Evolutionary conservation across 2,888 invertebrate genomes (phyloP).

Genomic region (Synergus gifuensis): DNA sequence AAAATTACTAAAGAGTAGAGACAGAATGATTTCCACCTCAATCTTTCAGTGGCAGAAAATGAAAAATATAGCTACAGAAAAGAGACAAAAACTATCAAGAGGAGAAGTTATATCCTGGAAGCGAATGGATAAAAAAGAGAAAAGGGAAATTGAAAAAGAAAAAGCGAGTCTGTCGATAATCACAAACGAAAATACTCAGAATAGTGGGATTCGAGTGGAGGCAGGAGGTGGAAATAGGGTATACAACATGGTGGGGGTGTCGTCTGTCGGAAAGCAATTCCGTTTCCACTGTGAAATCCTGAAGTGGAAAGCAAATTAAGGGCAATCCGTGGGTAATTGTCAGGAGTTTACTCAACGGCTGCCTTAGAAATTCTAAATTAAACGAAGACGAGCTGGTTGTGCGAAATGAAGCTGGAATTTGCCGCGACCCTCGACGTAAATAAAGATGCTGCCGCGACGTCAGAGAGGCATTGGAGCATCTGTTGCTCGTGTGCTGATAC

Average conservation of each 20-base stretch:
- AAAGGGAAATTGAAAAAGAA: background rate
- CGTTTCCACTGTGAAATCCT: constrained; percentile 32
- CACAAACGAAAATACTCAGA: constrained; percentile 10
- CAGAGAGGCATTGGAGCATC: constrained; percentile 62
- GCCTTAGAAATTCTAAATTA: constrained; percentile 41
- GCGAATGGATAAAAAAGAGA: no score
- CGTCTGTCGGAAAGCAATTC: constrained; percentile 41
- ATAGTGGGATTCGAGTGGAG: background rate
- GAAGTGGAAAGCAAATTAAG: constrained; percentile 54
- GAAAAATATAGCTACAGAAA: background rate
- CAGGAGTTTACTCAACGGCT: constrained; percentile 36
- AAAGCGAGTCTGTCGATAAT: constrained; percentile 5
- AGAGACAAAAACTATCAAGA: background rate
- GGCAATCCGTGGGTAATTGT: constrained; percentile 52
- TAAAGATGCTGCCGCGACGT: constrained; percentile 44
- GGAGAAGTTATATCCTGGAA: background rate
- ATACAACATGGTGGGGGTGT: background rate
- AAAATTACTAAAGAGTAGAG: background rate
- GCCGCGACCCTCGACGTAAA: constrained; percentile 29
- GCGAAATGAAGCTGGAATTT: constrained; percentile 42
- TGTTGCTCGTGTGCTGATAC: constrained; percentile 64
- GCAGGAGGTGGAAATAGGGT: background rate
- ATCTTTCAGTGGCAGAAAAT: background rate
- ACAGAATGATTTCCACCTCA: background rate
- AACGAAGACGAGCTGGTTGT: constrained; percentile 5